Base-by-base conservation (phyloP, 2,888 invertebrate species). In the Synergus itoensis region DNA sequence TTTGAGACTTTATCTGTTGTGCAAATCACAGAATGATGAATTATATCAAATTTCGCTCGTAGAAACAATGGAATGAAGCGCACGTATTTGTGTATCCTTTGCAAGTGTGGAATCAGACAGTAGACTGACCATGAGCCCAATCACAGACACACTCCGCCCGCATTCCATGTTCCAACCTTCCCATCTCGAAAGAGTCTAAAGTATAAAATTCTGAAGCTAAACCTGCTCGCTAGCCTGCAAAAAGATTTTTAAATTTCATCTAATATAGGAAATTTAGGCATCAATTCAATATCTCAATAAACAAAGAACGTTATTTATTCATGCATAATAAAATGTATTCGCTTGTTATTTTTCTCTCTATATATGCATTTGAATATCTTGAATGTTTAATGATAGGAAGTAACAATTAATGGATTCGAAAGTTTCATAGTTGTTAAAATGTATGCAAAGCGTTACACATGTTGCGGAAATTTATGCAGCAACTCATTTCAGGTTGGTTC, bases 91-190 rank as follows among this genome's bases (percentile, higher is more conserved):
- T 73, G 69, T 73, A 18, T 73, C 21, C 28, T 28, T 36, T 45
- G 16, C 28, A 53, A 36, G 28, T 48, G 53, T 73, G n/a, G 48
- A 43, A 48, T 45, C 28, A 73, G 48, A 43, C 41, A 43, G 11
- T 36, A 73, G 48, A 90, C 89, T 88, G 89, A 89, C 89, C 87
- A 84, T 83, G 86, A 87, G 84, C 87, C 89, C 88, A 91, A 91
- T 91, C 90, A 90, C 89, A 89, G 87, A 88, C 87, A 88, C 85
- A 79, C 88, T 89, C 87, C 88, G 87, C 88, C 89, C 89, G 88
- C 90, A 91, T 91, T 91, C 91, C 91, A 86, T 80, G 81, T 48
- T 89, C 86, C 88, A 84, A 86, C 86, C 89, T 87, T 88, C 87
- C 86, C 86, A 90, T 89, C 88, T 88, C 85, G 85, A 88, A 87